phyloP scores from a whole-genome alignment of 2,113 vertebrate species.

The Neodontobutis hainanensis region DNA sequence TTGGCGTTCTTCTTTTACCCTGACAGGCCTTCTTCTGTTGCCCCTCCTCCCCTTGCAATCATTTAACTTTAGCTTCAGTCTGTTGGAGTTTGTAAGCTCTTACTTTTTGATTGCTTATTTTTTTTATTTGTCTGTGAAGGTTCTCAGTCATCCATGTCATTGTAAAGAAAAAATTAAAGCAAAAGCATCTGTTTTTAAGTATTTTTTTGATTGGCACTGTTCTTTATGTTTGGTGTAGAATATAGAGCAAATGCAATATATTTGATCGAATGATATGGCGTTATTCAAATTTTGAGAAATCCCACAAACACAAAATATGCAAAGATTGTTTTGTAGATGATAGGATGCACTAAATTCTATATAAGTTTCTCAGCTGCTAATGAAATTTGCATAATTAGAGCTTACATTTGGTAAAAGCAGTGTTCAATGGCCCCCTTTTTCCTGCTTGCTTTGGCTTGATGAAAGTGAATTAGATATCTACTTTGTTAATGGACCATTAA shows the following conservation, averaged over 20 bases:
- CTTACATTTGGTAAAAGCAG: conserved; percentile 46
- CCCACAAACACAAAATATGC: not conserved
- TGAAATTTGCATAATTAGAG: conserved; percentile 48
- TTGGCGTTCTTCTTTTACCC: conserved; percentile 37
- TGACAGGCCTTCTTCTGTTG: conserved; percentile 49
- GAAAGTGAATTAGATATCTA: conserved; percentile 64
- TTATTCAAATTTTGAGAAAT: too few species aligned
- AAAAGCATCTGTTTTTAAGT: too few species aligned
- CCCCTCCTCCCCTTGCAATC: conserved; percentile 32
- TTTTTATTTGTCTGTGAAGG: too few species aligned
- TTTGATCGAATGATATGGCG: too few species aligned
- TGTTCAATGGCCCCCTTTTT: conserved; percentile 54
- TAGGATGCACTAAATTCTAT: conserved; percentile 46
- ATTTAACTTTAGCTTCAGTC: conserved; percentile 42
- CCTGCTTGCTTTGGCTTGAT: conserved; percentile 60
- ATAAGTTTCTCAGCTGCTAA: conserved; percentile 35
- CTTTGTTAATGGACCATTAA: conserved; percentile 54
- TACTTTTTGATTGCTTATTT: too few species aligned
- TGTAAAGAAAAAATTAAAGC: too few species aligned
- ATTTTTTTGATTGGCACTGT: too few species aligned
- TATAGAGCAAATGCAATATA: too few species aligned
- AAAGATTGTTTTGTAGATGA: conserved; percentile 21
- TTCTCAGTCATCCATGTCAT: too few species aligned
- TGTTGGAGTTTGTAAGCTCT: not conserved
- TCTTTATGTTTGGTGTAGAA: too few species aligned